A percentile compares a stretch with the other conserved stretches of the same genome.
phyloP scores from a whole-genome alignment of 2,888 invertebrate species.

The Barypeithes pellucidus region DNA sequence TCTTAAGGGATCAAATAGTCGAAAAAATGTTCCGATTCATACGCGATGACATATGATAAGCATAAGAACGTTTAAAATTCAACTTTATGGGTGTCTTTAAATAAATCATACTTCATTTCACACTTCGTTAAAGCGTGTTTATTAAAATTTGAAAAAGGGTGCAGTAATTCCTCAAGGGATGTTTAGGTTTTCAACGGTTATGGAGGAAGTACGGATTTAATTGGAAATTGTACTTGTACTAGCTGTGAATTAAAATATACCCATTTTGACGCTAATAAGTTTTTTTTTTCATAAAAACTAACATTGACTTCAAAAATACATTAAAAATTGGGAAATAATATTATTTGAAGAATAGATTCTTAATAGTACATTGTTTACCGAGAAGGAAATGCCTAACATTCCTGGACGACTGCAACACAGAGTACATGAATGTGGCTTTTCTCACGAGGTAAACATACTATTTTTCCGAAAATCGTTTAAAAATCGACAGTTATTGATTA shows the following conservation, averaged over 20 bases:
- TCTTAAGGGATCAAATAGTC: constrained; percentile 1
- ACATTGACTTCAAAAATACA: too few species aligned
- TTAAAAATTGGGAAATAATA: too few species aligned
- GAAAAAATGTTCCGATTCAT: constrained; percentile 30
- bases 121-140: constrained; percentile 52
- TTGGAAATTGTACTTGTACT: constrained; percentile 17
- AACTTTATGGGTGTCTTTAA: background rate
- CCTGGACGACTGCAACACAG: too few species aligned
- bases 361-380: too few species aligned
- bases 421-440: too few species aligned
- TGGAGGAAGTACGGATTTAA: constrained; percentile 37
- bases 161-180: constrained; percentile 35
- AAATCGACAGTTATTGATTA: too few species aligned
- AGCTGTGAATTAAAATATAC: background rate
- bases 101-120: constrained; percentile 48
- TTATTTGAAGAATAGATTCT: too few species aligned
- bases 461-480: too few species aligned
- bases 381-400: too few species aligned
- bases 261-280: too few species aligned
- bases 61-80: constrained; percentile 13
- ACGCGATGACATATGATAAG: constrained; percentile 32
- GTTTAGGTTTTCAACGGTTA: constrained; percentile 33
- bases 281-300: too few species aligned
- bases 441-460: too few species aligned
- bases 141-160: constrained; percentile 40